Evolutionary conservation across 2,113 vertebrate species (phyloP), one percentile per base, ranked within the genome.

Genomic region (Toxotes chatareus): DNA sequence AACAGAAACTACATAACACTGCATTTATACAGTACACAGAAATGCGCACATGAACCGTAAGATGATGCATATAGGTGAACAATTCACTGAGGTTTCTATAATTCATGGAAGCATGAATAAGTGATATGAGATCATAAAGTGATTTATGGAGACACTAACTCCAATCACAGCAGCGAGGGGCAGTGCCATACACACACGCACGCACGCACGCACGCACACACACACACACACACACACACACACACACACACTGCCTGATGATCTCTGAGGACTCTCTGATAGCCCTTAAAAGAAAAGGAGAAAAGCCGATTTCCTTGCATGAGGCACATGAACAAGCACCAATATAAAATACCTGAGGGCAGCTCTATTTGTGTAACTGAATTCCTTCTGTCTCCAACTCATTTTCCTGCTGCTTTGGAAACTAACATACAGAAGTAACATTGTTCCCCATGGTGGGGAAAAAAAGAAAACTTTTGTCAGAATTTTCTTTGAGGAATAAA

Each of bases 51-150:
- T 68, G 34, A 56, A 70, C 57, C 1, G 2, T 7, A 3, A 57
- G 36, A 78, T 51, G 68, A 51, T 73, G 49, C 67, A 61, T 32
- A 21, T 57, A 67, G 64, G 65, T 73, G 69, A 86, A 73, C 38
- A 13, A 53, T 78, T 83, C 75, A 79, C 64, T 69, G 38, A 70
- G 56, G 62, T 64, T 82, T 90, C 36, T 71, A 84, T 71, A 86
- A 86, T 90, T 86, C 63, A 89, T 68, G 44, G 12, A 21, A 27
- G 31, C 47, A 76, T 87, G 68, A 87, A 86, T 86, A 88, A 89
- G 57, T 86, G 56, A 87, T 72, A 80, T 32, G 63, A 79, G 57
- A 71, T 89, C 55, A 76, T 84, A 77, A 87, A 71, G 73, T 87
- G 68, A 83, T 69, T 75, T 73, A 70, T 31, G 14, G 62, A 55